Evolutionary conservation across 2,113 vertebrate species (phyloP).

Genomic region (Centrocercus urophasianus): DNA sequence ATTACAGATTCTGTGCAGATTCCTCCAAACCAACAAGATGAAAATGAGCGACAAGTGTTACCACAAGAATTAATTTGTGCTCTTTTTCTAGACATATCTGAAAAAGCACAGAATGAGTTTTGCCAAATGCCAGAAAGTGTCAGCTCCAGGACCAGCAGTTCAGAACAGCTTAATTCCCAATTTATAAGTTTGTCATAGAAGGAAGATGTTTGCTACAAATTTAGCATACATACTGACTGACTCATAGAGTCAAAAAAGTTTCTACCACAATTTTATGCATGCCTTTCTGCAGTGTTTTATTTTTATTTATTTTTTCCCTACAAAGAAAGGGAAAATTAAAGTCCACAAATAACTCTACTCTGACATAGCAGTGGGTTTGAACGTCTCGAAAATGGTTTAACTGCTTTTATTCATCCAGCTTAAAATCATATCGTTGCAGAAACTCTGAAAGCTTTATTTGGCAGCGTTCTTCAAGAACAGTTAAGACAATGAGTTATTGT

Average conservation of each 20-base stretch:
- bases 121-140: background rate
- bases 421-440: background rate
- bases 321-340: background rate
- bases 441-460: constrained; percentile 22
- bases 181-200: background rate
- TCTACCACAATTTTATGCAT: background rate
- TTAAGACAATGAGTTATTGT: constrained; percentile 29
- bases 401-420: background rate
- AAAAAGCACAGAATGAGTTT: background rate
- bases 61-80: background rate
- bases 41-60: background rate
- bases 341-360: background rate
- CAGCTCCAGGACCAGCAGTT: background rate
- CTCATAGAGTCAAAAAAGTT: background rate
- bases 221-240: background rate
- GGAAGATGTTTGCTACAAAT: background rate
- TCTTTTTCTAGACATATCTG: background rate
- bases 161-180: background rate
- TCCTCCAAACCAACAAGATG: background rate
- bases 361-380: background rate
- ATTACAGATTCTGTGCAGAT: background rate
- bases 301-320: background rate
- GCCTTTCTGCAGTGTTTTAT: background rate
- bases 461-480: constrained; percentile 14
- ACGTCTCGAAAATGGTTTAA: background rate